Percentiles rank a stretch among this genome's conserved stretches.
phyloP scores from a whole-genome alignment of 1,140 invertebrate genomes.

The Drosophila lacertosa region DNA sequence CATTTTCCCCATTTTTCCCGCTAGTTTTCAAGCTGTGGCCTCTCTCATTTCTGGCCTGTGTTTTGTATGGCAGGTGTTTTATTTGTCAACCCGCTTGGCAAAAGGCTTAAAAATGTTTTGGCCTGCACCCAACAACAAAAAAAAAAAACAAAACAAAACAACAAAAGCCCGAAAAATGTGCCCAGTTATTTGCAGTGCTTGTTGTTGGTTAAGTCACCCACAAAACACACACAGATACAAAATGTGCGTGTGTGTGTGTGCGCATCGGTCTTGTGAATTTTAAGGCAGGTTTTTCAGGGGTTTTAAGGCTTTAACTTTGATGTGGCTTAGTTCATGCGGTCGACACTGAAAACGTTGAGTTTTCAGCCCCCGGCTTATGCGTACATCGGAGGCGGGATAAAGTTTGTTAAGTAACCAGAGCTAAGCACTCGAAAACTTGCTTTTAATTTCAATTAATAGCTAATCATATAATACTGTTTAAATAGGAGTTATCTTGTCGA shows the following conservation, averaged over 20 bases:
- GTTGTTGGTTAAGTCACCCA: conserved; percentile 28
- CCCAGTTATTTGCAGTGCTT: conserved; percentile 53
- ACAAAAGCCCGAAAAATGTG: conserved; percentile 47
- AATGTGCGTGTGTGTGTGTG: neutral
- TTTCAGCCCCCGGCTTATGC: conserved; percentile 14
- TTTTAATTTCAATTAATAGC: neutral
- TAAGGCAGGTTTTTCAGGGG: conserved; percentile 44
- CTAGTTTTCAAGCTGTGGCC: conserved; percentile 10
- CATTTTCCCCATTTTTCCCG: too few species aligned
- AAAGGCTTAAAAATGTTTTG: conserved; percentile 51
- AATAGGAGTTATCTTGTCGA: too few species aligned
- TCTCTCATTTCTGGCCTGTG: conserved; percentile 30
- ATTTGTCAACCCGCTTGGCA: conserved; percentile 52
- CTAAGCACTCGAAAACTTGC: neutral
- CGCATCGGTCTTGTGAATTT: conserved; percentile 47
- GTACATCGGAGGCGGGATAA: neutral
- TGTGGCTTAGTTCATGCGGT: conserved; percentile 49
- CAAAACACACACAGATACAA: conserved; percentile 9
- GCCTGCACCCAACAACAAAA: conserved; percentile 15
- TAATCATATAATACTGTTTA: too few species aligned
- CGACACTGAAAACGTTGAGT: conserved; percentile 15
- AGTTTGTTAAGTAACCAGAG: neutral
- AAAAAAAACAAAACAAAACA: conserved; percentile 10
- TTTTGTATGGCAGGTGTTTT: conserved; percentile 61
- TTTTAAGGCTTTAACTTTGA: conserved; percentile 56